phyloP scores from a whole-genome alignment of 2,888 invertebrate genomes.

The Cetonia aurata region DNA sequence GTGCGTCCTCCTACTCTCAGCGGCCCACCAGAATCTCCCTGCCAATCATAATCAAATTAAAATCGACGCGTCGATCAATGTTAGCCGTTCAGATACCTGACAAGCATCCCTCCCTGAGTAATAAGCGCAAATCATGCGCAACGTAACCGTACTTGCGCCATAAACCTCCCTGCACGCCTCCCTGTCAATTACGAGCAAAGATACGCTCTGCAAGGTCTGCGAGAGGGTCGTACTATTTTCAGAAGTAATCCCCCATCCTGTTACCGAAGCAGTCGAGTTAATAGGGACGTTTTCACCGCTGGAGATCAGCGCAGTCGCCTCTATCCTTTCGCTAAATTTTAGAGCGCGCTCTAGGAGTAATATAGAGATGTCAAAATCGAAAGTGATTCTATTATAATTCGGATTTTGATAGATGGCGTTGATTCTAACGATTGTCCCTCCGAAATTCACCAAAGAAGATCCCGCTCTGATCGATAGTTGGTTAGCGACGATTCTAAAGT shows the following conservation, averaged over 20 bases:
- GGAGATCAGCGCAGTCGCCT: conserved; percentile 60
- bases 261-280: conserved; percentile 41
- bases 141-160: conserved; percentile 55
- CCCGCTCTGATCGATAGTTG: neutral
- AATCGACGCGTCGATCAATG: neutral
- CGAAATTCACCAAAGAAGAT: neutral
- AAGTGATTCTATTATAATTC: conserved; percentile 61
- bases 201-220: conserved; percentile 44
- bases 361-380: conserved; percentile 69
- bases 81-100: conserved; percentile 62
- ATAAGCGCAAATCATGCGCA: conserved; percentile 71
- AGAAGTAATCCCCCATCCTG: conserved; percentile 50
- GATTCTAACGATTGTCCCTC: neutral
- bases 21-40: conserved; percentile 63
- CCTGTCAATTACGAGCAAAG: conserved; percentile 45
- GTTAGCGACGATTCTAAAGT: neutral
- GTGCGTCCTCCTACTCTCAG: conserved; percentile 50
- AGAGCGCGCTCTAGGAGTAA: conserved; percentile 65
- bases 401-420: conserved; percentile 4
- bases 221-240: conserved; percentile 42
- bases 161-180: conserved; percentile 46
- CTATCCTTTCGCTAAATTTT: conserved; percentile 63
- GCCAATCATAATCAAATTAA: conserved; percentile 7
- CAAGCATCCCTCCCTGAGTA: conserved; percentile 70
- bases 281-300: conserved; percentile 31